Evolutionary conservation across 2,888 invertebrate species (phyloP).

Genomic region (Drosophila pegasa): DNA sequence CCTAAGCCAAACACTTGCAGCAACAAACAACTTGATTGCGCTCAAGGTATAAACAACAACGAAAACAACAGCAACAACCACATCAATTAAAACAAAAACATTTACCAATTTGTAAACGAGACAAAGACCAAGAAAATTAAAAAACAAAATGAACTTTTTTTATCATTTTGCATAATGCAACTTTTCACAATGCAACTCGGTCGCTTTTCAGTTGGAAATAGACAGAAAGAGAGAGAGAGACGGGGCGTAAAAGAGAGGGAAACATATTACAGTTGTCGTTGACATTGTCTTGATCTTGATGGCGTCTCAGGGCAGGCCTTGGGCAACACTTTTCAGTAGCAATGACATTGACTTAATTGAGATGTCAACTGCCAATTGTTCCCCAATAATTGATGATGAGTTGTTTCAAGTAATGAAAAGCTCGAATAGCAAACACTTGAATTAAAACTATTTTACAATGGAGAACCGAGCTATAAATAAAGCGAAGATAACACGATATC

Average conservation of each 20-base stretch:
- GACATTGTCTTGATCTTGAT: conserved; percentile 48
- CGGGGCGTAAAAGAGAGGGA: background rate
- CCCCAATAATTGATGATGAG: conserved; percentile 31
- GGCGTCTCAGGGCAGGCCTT: conserved; percentile 27
- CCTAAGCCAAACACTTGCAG: conserved; percentile 26
- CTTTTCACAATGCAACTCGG: conserved; percentile 22
- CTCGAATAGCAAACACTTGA: background rate
- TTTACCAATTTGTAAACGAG: conserved; percentile 39
- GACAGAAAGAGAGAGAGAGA: background rate
- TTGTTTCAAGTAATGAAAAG: conserved; percentile 7
- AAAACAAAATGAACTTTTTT: conserved; percentile 21
- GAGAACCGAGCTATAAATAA: background rate
- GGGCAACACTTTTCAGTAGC: conserved; percentile 25
- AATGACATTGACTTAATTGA: conserved; percentile 46
- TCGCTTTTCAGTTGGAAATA: conserved; percentile 16
- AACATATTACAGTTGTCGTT: conserved; percentile 6
- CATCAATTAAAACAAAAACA: conserved; percentile 57
- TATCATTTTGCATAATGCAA: conserved; percentile 52
- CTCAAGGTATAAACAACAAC: conserved; percentile 39
- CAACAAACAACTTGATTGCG: conserved; percentile 47
- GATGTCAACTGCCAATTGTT: conserved; percentile 30
- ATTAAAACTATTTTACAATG: background rate
- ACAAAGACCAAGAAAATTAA: conserved; percentile 35
- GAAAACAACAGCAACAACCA: conserved; percentile 7
- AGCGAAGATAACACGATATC: background rate